A percentile compares a stretch with the other conserved stretches of the same genome.
Conservation (phyloP, 2,113 vertebrate species). For the Mormyrus iriodes region DNA sequence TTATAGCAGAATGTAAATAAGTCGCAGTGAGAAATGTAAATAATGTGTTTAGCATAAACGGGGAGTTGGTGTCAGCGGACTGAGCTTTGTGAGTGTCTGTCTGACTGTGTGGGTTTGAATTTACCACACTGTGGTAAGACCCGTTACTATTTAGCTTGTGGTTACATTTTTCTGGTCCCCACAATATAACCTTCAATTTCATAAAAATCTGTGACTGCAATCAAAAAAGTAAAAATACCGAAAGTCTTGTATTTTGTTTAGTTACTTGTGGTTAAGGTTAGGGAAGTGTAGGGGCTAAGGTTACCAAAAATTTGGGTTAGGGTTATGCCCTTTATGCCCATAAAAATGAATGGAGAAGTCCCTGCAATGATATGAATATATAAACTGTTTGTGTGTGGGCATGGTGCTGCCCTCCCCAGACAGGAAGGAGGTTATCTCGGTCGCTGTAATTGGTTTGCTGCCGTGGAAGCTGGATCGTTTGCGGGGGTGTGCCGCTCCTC, state of each 20-base stretch:
- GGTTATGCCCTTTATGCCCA: not conserved
- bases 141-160: not conserved
- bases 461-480: conserved; percentile 59
- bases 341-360: not conserved
- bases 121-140: not conserved
- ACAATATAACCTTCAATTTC: not conserved
- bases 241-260: not conserved
- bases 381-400: not conserved
- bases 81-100: not conserved
- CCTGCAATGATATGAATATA: not conserved
- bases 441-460: conserved; percentile 62
- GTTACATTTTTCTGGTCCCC: not conserved
- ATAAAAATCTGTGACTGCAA: not conserved
- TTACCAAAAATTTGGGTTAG: not conserved
- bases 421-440: conserved; percentile 52
- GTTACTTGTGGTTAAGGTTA: not conserved
- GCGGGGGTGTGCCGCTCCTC: conserved; percentile 46
- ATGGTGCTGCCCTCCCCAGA: conserved; percentile 47
- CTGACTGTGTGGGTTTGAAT: not conserved
- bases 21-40: conserved; percentile 60
- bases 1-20: conserved; percentile 65
- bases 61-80: not conserved
- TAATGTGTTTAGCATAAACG: conserved; percentile 62
- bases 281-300: not conserved
- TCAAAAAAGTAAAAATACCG: not conserved